Evolutionary conservation across 2,888 invertebrate genomes (phyloP), one percentile per base, ranked within the genome.

Genomic region (Phortica okadai): DNA sequence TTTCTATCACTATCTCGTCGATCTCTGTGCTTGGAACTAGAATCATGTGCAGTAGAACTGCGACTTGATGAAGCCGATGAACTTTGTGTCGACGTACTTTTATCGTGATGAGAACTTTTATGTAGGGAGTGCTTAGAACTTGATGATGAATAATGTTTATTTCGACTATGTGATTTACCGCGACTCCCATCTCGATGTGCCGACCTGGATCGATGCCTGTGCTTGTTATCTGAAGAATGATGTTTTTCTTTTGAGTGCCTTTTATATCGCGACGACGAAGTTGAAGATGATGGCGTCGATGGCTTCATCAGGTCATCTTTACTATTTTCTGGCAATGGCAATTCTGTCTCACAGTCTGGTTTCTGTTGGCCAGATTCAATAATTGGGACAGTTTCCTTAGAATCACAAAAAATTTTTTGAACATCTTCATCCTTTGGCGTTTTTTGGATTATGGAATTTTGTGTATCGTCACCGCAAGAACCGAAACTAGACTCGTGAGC

Each of bases 191-290:
- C 81, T 0, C 81, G 81, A 56, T 85, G 80, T 7, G 80, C 77
- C 10, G 83, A 83, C 54, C 84, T 83, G n/a, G 76, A 79, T 0
- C 80, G 77, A 59, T 64, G 72, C 1, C 77, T 78, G 41, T 80
- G 77, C 42, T 81, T 88, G 10, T 81, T 81, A 76, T 84, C 81
- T 0, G 83, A 80, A 66, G 82, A 82, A 76, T 82, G 79, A 6
- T 80, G 80, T 16, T 76, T 86, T 10, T 83, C 83, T 44, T 78
- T 84, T 5, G 86, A 88, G n/a, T 84, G 83, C 58, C 88, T 90
- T 50, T 89, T 90, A 6, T 88, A 85, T 4, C 86, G 87, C 0
- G 88, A 89, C 5, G 89, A 88, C 1, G 87, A 85, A 0, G 87
- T 85, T 1, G 76, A 74, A 6, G 88, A 86, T n/a, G 87, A 83